These are phyloP conservation scores for Microctonus brassicae DNA, from an alignment of 2,888 invertebrate species.

Conservation along the genomic window DNA sequence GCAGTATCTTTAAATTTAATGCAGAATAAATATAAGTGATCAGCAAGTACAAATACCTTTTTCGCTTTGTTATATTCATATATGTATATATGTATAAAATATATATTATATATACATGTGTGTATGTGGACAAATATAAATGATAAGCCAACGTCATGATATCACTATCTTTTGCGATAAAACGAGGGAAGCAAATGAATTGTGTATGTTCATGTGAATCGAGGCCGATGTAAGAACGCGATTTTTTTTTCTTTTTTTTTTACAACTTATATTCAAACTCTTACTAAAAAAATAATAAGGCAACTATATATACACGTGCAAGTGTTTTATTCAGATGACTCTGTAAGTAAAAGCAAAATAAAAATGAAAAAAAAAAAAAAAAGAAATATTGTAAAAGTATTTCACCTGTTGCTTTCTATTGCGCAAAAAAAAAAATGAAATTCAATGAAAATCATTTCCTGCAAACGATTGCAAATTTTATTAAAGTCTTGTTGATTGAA, in stretches of 20 bases:
- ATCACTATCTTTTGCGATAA: conserved; percentile 34
- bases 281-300: background rate
- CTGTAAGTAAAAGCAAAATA: too few relatives aligned
- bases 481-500: too few relatives aligned
- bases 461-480: background rate
- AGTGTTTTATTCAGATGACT: too few relatives aligned
- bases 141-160: conserved; percentile 31
- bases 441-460: background rate
- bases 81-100: too few relatives aligned
- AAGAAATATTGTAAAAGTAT: background rate
- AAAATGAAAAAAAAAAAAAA: too few relatives aligned
- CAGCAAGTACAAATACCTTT: background rate
- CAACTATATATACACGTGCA: too few relatives aligned
- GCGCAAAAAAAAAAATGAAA: too few relatives aligned
- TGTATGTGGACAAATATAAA: conserved; percentile 28
- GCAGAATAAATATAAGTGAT: background rate
- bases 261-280: too few relatives aligned
- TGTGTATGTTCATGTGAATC: background rate
- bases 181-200: conserved; percentile 10
- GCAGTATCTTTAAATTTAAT: background rate
- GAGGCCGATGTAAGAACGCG: background rate
- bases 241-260: too few relatives aligned
- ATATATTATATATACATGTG: background rate
- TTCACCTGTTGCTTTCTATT: background rate
- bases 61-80: background rate